These are phyloP conservation scores for Campopleginae sp. DNA, from an alignment of 2,888 invertebrate genomes.

Conservation along the genomic window DNA sequence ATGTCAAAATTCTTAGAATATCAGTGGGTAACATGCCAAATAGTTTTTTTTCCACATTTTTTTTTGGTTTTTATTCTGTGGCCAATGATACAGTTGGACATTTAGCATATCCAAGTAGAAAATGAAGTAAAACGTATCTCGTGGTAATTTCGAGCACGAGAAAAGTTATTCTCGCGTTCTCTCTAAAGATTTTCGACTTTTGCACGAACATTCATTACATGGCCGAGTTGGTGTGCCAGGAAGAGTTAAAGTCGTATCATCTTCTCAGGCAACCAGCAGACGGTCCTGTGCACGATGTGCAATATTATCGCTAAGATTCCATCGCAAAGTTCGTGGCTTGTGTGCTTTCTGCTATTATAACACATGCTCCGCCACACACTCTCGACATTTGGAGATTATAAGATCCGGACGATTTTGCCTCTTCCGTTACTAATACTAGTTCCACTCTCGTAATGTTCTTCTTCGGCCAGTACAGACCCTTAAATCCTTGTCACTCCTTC, in stretches of 20 bases:
- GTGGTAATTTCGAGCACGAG: conserved; percentile 20
- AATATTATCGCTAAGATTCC: conserved; percentile 57
- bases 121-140: conserved; percentile 2
- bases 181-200: conserved; percentile 15
- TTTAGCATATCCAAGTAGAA: neutral
- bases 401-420: conserved; percentile 48
- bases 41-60: neutral
- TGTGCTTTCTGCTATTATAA: conserved; percentile 56
- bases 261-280: conserved; percentile 7
- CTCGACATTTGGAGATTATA: conserved; percentile 59
- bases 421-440: conserved; percentile 30
- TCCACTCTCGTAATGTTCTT: conserved; percentile 3
- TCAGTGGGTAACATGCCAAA: neutral
- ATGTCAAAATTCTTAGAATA: neutral
- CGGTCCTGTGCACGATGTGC: conserved; percentile 14
- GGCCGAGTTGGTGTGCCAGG: neutral
- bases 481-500: conserved; percentile 21
- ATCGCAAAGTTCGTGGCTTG: conserved; percentile 51
- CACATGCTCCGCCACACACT: conserved; percentile 30
- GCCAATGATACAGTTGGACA: neutral
- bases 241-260: conserved; percentile 23
- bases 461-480: conserved; percentile 17
- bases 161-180: neutral
- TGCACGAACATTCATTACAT: conserved; percentile 5
- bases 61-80: neutral